phyloP scores from a whole-genome alignment of 2,888 invertebrate genomes.

The Sylvicola fuscatus region DNA sequence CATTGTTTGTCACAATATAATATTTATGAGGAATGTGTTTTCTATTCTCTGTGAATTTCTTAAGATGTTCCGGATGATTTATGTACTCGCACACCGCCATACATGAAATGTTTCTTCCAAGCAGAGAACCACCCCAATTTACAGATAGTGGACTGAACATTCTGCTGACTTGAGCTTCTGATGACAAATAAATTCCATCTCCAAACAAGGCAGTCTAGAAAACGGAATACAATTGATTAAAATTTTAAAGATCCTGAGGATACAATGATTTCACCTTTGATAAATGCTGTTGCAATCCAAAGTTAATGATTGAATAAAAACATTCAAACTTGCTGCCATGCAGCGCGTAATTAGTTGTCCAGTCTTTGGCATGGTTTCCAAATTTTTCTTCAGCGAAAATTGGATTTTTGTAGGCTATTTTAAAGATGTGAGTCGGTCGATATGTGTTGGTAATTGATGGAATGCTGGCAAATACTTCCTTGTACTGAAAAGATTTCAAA shows the following conservation, averaged over 20 bases:
- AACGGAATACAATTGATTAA: not conserved
- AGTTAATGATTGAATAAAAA: constrained; percentile 59
- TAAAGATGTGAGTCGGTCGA: constrained; percentile 45
- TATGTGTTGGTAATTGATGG: constrained; percentile 26
- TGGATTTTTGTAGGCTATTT: constrained; percentile 34
- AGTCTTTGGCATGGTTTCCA: constrained; percentile 27
- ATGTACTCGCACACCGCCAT: constrained; percentile 65
- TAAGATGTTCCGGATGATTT: constrained; percentile 41
- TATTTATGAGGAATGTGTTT: constrained; percentile 37
- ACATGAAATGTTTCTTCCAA: constrained; percentile 56
- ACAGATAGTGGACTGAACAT: constrained; percentile 51
- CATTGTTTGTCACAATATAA: constrained; percentile 55
- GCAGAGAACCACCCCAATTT: constrained; percentile 53
- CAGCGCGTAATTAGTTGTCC: constrained; percentile 44
- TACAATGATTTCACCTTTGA: constrained; percentile 29
- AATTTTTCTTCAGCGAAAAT: constrained; percentile 36
- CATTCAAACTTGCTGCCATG: constrained; percentile 66
- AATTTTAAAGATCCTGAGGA: not conserved
- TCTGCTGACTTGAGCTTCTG: constrained; percentile 49
- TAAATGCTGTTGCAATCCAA: constrained; percentile 54
- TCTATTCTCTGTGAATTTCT: constrained; percentile 20
- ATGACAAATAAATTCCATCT: constrained; percentile 53
- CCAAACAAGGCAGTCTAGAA: constrained; percentile 40
- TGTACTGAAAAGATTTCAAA: constrained; percentile 24
- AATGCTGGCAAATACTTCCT: constrained; percentile 30